Evolutionary conservation across 2,888 invertebrate species (phyloP).

Genomic region (Lagria hirta): DNA sequence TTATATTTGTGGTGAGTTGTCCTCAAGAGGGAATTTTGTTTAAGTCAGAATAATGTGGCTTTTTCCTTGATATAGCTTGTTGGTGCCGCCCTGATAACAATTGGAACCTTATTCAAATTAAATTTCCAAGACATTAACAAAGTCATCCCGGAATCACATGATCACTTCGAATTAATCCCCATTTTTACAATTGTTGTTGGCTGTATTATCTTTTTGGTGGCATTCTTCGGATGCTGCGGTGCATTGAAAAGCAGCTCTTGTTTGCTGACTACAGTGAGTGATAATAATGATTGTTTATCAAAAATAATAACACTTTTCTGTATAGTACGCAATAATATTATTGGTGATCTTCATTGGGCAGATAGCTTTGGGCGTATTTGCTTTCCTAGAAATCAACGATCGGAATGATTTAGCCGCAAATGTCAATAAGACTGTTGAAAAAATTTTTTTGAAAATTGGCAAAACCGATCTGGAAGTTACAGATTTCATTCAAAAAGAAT

Average conservation of each 20-base stretch:
- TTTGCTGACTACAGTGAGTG: conserved; percentile 20
- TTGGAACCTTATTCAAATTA: conserved; percentile 12
- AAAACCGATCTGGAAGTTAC: conserved; percentile 57
- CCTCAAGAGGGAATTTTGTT: conserved; percentile 4
- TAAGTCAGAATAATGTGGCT: not conserved
- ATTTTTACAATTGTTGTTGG: conserved; percentile 55
- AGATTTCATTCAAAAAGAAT: conserved; percentile 62
- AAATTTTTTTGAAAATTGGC: conserved; percentile 55
- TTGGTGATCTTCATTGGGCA: conserved; percentile 17
- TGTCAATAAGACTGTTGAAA: conserved; percentile 34
- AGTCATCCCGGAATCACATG: conserved; percentile 17
- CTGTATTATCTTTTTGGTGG: conserved; percentile 82
- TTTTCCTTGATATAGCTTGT: conserved; percentile 15
- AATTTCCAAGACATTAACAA: conserved; percentile 9
- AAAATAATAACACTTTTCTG: not conserved
- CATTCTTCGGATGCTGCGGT: conserved; percentile 95
- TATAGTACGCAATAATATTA: conserved; percentile 21
- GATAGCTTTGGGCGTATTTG: conserved; percentile 52
- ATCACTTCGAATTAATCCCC: conserved; percentile 11
- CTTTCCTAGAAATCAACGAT: conserved; percentile 64
- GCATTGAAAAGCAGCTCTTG: conserved; percentile 62
- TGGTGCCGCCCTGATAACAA: conserved; percentile 17
- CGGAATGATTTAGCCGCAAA: conserved; percentile 51
- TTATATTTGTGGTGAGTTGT: conserved; percentile 24
- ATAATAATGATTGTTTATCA: too few species aligned